These are phyloP conservation scores for Vipera latastei DNA, from an alignment of 2,797 vertebrate species.

Conservation along the genomic window DNA sequence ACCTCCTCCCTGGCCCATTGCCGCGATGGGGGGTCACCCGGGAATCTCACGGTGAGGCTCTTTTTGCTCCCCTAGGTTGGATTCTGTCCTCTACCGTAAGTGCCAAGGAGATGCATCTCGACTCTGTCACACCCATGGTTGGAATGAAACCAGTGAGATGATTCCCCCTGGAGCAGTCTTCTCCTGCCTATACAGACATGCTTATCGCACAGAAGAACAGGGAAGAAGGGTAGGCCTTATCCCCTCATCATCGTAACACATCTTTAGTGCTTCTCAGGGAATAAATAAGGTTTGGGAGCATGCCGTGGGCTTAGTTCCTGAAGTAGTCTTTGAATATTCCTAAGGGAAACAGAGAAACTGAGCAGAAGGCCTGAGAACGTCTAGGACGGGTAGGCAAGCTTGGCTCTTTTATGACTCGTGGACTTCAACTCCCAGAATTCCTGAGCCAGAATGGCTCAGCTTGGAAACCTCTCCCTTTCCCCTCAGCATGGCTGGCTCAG, in stretches of 20 bases:
- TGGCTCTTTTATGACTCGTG: too few relatives aligned
- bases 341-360: neutral
- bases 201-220: slow-evolving; percentile 94
- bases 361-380: fast-evolving
- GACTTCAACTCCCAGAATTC: too few relatives aligned
- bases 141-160: slow-evolving; percentile 93
- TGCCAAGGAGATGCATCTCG: slow-evolving; percentile 93
- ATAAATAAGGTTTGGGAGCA: fast-evolving
- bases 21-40: neutral
- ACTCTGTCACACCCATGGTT: slow-evolving; percentile 91
- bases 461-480: too few relatives aligned
- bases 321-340: neutral
- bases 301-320: neutral
- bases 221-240: slow-evolving; percentile 81
- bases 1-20: neutral
- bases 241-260: neutral
- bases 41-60: neutral
- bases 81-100: slow-evolving; percentile 90
- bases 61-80: slow-evolving; percentile 74
- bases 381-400: neutral
- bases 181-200: slow-evolving; percentile 94
- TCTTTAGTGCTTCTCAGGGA: neutral
- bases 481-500: too few relatives aligned
- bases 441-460: too few relatives aligned
- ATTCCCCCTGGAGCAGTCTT: slow-evolving; percentile 93